phyloP scores from a whole-genome alignment of 2,113 vertebrate genomes.

The Todiramphus chloris region DNA sequence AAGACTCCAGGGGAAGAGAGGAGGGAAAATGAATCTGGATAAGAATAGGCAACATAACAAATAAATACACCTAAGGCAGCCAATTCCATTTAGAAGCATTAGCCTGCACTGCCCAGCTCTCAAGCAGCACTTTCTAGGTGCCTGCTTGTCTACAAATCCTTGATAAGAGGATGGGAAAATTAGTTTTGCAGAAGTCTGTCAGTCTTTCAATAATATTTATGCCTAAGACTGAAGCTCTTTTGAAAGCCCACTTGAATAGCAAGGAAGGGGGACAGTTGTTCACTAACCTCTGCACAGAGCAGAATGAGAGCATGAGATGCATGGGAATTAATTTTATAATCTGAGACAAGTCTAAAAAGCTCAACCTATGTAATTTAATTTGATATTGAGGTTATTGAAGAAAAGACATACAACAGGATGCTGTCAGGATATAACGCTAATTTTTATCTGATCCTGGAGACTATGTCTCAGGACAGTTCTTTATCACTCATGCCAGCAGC shows the following conservation, averaged over 20 bases:
- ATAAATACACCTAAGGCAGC: slow-evolving; percentile 48
- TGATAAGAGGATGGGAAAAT: slow-evolving; percentile 65
- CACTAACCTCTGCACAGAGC: slow-evolving; percentile 39
- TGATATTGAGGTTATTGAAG: slow-evolving; percentile 41
- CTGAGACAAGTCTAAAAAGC: slow-evolving; percentile 58
- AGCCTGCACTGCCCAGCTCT: slow-evolving; percentile 41
- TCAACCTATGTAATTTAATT: slow-evolving; percentile 57
- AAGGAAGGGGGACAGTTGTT: slow-evolving; percentile 5
- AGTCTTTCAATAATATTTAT: slow-evolving; percentile 55
- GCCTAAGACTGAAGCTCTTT: not conserved
- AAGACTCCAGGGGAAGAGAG: slow-evolving; percentile 1
- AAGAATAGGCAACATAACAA: slow-evolving; percentile 33
- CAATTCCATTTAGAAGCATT: slow-evolving; percentile 63
- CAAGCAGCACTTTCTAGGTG: slow-evolving; percentile 51
- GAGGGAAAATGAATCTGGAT: slow-evolving; percentile 2
- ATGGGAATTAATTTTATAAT: slow-evolving; percentile 60
- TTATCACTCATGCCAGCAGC: not conserved
- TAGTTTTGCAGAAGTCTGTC: slow-evolving; percentile 64
- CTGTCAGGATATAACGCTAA: slow-evolving; percentile 23
- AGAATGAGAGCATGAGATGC: slow-evolving; percentile 43
- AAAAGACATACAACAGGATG: slow-evolving; percentile 32
- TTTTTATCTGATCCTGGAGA: slow-evolving; percentile 36
- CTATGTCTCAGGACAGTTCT: not conserved
- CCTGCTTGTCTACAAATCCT: slow-evolving; percentile 58
- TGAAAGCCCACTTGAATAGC: slow-evolving; percentile 14